Base-by-base conservation (phyloP, 2,797 vertebrate genomes). In the Passerculus sandwichensis region DNA sequence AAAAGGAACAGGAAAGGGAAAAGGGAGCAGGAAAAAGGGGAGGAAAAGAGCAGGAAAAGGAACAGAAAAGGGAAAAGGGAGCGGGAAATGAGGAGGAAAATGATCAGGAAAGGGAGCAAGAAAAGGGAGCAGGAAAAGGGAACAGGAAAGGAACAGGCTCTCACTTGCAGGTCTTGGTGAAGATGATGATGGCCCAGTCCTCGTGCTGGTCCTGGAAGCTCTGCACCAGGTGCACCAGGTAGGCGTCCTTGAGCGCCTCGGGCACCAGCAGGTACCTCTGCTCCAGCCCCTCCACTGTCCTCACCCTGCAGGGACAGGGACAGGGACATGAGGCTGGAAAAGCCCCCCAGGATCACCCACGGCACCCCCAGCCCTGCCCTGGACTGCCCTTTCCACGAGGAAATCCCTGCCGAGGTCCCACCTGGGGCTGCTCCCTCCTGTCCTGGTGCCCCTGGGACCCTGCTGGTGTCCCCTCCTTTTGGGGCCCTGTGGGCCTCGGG, bases 81-180 rank as follows among this genome's bases (percentile, higher is more conserved):
- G 12, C 6, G 30, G 17, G 51, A 30, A 19, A 9, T n/a, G n/a
- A n/a, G n/a, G n/a, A n/a, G n/a, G n/a, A n/a, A n/a, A n/a, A n/a
- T n/a, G n/a, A n/a, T n/a, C n/a, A n/a, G n/a, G n/a, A 38, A 38
- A 13, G 13, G 45, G 45, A 47, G 6, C 6, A 53, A 6, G 51
- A 30, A 17, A 30, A 9, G 38, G 38, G 12, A 40, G 36, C 36
- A 36, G 36, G 36, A 36, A 40, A n/a, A 34, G 30, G 30, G 34
- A 51, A 15, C 14, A 16, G 40, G 40, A 40, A 15, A 45, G 23
- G 34, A 51, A 15, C 14, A 16, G 14, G 14, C 34, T 18, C 99
- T 98, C 97, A 99, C 99, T 99, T 99, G 99, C 99, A 99, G 0
- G 99, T 99, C 94, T 98, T 99, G 83, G 99, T 99, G 92, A 99